These are phyloP conservation scores for Drosophila neutralis DNA, from an alignment of 2,888 invertebrate species.

Conservation along the genomic window DNA sequence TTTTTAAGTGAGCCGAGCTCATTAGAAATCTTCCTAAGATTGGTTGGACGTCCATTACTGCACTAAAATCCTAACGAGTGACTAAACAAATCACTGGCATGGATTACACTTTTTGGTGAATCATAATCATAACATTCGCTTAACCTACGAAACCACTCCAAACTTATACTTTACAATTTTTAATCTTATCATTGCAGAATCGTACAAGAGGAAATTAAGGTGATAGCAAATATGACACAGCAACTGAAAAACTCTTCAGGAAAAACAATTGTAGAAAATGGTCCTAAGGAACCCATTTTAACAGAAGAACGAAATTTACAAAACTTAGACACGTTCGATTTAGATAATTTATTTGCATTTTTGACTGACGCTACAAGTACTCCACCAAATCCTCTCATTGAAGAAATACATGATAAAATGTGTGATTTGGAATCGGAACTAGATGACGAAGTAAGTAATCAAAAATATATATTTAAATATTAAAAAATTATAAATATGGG, in stretches of 20 bases:
- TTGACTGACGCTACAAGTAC: slow-evolving; percentile 90
- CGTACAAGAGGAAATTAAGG: slow-evolving; percentile 89
- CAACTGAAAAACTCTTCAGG: slow-evolving; percentile 88
- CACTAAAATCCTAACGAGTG: neutral
- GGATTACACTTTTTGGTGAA: too few relatives aligned
- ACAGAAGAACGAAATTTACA: slow-evolving; percentile 74
- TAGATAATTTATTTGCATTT: slow-evolving; percentile 96
- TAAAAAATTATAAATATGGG: neutral
- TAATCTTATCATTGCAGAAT: slow-evolving; percentile 85
- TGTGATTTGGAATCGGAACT: slow-evolving; percentile 92
- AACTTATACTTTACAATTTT: neutral
- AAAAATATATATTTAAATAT: neutral
- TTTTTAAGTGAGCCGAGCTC: too few relatives aligned
- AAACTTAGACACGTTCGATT: slow-evolving; percentile 90
- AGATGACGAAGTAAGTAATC: slow-evolving; percentile 88
- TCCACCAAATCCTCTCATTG: slow-evolving; percentile 89
- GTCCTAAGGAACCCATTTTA: neutral
- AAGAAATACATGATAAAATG: slow-evolving; percentile 94
- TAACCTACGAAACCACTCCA: neutral
- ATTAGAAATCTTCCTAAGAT: neutral
- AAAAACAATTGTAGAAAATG: slow-evolving; percentile 25
- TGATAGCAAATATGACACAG: slow-evolving; percentile 90
- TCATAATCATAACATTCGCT: too few relatives aligned
- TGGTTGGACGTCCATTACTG: neutral
- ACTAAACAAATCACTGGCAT: neutral